Evolutionary conservation across 2,797 vertebrate species (phyloP).

Genomic region (Silurus aristotelis): DNA sequence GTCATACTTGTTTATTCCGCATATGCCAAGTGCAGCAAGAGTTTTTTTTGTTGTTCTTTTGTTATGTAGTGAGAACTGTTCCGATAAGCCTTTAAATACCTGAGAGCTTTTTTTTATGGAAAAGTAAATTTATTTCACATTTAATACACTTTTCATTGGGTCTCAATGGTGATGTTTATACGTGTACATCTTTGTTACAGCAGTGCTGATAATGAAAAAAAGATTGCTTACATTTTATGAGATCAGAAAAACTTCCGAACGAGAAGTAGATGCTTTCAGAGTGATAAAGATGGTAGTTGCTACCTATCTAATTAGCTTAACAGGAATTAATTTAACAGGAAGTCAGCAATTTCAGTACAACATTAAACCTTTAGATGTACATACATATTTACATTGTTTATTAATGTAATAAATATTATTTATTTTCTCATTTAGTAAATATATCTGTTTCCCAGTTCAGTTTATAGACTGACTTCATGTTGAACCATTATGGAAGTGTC

Average conservation of each 20-base stretch:
- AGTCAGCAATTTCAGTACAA: background rate
- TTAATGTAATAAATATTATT: background rate
- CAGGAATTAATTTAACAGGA: background rate
- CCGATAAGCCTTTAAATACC: background rate
- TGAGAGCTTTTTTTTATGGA: background rate
- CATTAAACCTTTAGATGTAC: background rate
- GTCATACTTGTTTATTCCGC: slow-evolving; percentile 14
- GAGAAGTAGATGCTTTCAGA: background rate
- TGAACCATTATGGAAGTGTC: background rate
- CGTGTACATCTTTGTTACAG: too few species aligned
- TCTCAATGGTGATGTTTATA: background rate
- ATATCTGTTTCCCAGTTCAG: background rate
- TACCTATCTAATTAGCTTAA: too few species aligned
- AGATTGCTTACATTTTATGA: background rate
- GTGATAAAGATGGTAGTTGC: background rate
- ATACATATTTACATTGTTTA: background rate
- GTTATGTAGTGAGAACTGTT: background rate
- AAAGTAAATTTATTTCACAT: background rate
- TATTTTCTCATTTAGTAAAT: too few species aligned
- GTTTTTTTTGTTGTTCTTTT: background rate
- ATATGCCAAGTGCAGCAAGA: background rate
- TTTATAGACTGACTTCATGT: background rate
- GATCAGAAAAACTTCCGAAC: background rate
- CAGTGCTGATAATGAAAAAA: background rate
- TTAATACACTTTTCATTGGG: too few species aligned